These are phyloP conservation scores for Eilema griseolum DNA, from an alignment of 2,888 invertebrate genomes.

Conservation along the genomic window DNA sequence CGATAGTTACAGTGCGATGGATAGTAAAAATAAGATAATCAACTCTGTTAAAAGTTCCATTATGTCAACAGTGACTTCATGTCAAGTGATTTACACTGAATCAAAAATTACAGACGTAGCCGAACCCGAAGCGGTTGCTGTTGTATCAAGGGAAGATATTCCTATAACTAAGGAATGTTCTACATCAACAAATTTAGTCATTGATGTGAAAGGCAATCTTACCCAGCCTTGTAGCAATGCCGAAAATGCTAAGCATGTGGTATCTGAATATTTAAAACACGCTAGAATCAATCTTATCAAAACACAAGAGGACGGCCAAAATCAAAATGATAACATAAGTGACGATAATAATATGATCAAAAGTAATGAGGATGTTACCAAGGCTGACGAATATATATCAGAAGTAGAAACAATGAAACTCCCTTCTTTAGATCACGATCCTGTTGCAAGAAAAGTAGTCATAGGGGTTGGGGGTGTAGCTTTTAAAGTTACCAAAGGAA, in stretches of 20 bases:
- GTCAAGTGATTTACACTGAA: slow-evolving; percentile 50
- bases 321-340: slow-evolving; percentile 65
- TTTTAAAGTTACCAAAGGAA: slow-evolving; percentile 86
- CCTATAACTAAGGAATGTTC: slow-evolving; percentile 51
- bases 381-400: slow-evolving; percentile 63
- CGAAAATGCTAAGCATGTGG: slow-evolving; percentile 88
- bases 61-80: slow-evolving; percentile 50
- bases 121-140: slow-evolving; percentile 51
- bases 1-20: slow-evolving; percentile 61
- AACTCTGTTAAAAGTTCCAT: slow-evolving; percentile 50
- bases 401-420: slow-evolving; percentile 74
- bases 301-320: slow-evolving; percentile 73
- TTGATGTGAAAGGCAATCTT: slow-evolving; percentile 64
- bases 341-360: slow-evolving; percentile 67
- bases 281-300: slow-evolving; percentile 82
- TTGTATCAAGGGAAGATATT: slow-evolving; percentile 60
- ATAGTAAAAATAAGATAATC: slow-evolving; percentile 50
- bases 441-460: slow-evolving; percentile 87
- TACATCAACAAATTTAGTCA: slow-evolving; percentile 40
- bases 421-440: slow-evolving; percentile 76
- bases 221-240: slow-evolving; percentile 69
- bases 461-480: slow-evolving; percentile 89
- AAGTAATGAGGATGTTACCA: slow-evolving; percentile 69
- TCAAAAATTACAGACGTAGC: slow-evolving; percentile 52
- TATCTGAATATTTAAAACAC: slow-evolving; percentile 89